Percentiles rank a stretch among this genome's conserved stretches.
Evolutionary conservation across 2,888 invertebrate genomes (phyloP).

Genomic region (Drosophila paucipuncta): DNA sequence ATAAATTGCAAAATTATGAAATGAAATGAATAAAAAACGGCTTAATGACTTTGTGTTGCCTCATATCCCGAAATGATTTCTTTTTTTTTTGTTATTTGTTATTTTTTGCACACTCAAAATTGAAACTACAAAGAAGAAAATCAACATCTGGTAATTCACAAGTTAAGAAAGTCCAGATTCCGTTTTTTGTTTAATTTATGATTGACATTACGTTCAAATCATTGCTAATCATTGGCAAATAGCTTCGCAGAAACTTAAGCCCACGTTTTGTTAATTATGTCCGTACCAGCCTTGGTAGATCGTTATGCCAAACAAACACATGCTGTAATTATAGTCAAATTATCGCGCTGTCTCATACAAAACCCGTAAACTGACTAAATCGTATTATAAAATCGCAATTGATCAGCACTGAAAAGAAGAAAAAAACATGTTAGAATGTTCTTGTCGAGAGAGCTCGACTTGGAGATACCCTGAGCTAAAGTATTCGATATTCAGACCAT

Average conservation of each 20-base stretch:
- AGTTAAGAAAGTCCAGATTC: neutral
- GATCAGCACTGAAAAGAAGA: conserved; percentile 24
- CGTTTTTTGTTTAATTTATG: neutral
- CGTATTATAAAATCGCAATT: conserved; percentile 60
- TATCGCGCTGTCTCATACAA: conserved; percentile 58
- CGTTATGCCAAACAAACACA: conserved; percentile 42
- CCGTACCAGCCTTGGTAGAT: conserved; percentile 17
- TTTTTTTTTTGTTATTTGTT: too few species aligned
- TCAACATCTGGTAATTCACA: neutral
- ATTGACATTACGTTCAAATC: neutral
- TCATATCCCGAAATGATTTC: conserved; percentile 10
- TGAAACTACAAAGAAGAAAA: neutral
- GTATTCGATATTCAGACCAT: neutral
- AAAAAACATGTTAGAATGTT: neutral
- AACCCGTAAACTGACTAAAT: conserved; percentile 64
- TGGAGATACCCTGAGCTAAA: neutral
- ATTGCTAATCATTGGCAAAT: neutral
- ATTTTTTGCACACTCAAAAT: neutral
- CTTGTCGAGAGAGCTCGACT: neutral
- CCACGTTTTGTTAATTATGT: conserved; percentile 18
- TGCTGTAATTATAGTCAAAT: conserved; percentile 70
- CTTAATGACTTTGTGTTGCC: conserved; percentile 5
- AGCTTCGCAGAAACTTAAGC: conserved; percentile 2
- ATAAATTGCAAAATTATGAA: conserved; percentile 32
- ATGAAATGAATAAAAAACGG: conserved; percentile 7